Evolutionary conservation across 2,888 invertebrate species (phyloP).

Genomic region (Anthophora plumipes): DNA sequence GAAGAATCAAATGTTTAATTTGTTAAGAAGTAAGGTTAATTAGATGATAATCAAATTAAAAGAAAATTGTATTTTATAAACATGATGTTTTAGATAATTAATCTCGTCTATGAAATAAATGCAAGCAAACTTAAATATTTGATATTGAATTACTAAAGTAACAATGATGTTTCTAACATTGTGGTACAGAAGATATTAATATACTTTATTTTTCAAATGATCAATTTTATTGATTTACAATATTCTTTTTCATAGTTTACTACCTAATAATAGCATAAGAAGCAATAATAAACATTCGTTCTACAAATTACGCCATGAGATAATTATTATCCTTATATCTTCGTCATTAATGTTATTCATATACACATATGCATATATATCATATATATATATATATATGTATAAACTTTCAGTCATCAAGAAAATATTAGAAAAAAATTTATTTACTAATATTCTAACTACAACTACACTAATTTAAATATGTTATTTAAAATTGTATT

Average conservation of each 20-base stretch:
- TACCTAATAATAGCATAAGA: conserved; percentile 81
- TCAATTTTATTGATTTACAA: conserved; percentile 80
- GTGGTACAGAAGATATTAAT: conserved; percentile 48
- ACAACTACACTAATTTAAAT: conserved; percentile 70
- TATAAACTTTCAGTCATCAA: conserved; percentile 82
- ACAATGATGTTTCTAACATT: conserved; percentile 26
- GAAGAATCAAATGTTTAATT: neutral
- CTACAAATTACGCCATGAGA: conserved; percentile 79
- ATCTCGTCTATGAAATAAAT: too few species aligned
- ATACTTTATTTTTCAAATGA: conserved; percentile 62
- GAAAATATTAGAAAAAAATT: conserved; percentile 80
- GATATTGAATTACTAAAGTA: conserved; percentile 5
- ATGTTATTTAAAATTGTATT: conserved; percentile 76
- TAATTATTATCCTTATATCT: conserved; percentile 73
- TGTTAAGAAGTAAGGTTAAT: conserved; percentile 7
- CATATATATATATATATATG: conserved; percentile 51
- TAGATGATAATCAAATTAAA: neutral
- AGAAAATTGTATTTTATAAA: neutral
- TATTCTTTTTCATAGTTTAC: conserved; percentile 77
- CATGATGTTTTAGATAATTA: neutral
- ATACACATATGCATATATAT: conserved; percentile 66
- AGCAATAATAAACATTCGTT: conserved; percentile 82
- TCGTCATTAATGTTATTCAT: conserved; percentile 69
- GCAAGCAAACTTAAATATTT: neutral
- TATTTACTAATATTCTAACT: conserved; percentile 72